Percentiles rank a stretch among this genome's conserved stretches.
Evolutionary conservation across 2,113 vertebrate species (phyloP).

Genomic region (Cinclus cinclus): DNA sequence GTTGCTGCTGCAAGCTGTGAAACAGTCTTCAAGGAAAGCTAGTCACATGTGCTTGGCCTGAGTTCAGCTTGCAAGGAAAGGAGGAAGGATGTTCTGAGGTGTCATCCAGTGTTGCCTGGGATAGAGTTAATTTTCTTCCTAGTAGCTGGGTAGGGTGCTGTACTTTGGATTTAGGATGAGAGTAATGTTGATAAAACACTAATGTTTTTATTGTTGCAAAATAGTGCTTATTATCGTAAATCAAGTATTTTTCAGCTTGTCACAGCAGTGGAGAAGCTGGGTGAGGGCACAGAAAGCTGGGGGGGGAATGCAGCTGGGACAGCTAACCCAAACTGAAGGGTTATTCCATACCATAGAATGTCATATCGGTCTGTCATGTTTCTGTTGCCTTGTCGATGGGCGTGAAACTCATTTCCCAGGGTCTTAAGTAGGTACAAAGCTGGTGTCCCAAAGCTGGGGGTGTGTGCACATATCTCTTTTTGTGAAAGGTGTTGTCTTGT

Average conservation of each 20-base stretch:
- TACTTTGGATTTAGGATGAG: neutral
- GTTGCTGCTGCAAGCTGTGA: neutral
- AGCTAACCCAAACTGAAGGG: neutral
- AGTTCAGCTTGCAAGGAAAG: neutral
- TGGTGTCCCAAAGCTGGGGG: neutral
- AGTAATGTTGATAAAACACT: neutral
- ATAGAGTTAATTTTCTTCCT: neutral
- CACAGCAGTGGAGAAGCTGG: neutral
- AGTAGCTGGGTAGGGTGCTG: neutral
- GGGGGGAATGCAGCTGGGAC: neutral
- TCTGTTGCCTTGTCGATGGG: neutral
- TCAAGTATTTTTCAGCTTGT: neutral
- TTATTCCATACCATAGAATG: neutral
- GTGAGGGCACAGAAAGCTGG: neutral
- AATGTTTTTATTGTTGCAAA: neutral
- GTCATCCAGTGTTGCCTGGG: neutral
- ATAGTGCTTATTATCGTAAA: neutral
- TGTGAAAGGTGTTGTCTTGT: neutral
- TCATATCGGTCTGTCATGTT: accelerated
- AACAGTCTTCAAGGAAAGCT: neutral
- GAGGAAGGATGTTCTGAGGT: neutral
- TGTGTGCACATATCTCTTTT: neutral
- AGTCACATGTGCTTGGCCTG: neutral
- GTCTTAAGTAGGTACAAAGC: neutral
- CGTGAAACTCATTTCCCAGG: neutral